These are phyloP conservation scores for Plecturocebus donacophilus DNA, from an alignment of 2,113 vertebrate species.

Conservation along the genomic window DNA sequence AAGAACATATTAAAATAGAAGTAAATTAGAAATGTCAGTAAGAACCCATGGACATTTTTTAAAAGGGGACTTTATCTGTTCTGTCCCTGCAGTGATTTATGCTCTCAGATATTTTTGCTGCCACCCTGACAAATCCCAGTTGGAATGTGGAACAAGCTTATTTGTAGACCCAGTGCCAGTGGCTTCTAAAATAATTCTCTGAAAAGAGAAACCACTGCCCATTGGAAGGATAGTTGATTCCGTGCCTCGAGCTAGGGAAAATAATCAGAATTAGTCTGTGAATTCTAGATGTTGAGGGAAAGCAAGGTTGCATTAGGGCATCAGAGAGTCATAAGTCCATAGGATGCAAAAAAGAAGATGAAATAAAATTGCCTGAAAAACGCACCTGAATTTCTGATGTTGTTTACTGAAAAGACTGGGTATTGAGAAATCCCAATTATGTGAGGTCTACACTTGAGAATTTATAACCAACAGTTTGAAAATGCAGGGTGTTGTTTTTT, in stretches of 20 bases:
- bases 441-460: neutral
- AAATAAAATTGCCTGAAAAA: neutral
- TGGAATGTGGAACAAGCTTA: neutral
- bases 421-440: neutral
- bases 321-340: neutral
- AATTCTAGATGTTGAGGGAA: neutral
- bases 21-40: neutral
- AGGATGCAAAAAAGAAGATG: neutral
- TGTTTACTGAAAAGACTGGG: neutral
- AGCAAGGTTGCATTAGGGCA: neutral
- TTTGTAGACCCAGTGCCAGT: neutral
- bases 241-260: neutral
- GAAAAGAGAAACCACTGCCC: neutral
- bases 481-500: neutral
- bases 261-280: neutral
- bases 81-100: neutral
- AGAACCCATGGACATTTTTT: neutral
- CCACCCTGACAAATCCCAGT: neutral
- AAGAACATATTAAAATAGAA: neutral
- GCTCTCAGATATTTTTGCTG: neutral
- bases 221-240: neutral
- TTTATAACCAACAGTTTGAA: neutral
- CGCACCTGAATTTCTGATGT: neutral
- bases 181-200: neutral
- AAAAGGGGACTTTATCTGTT: neutral